Percentiles rank a stretch among this genome's conserved stretches.
phyloP scores from a whole-genome alignment of 1,140 invertebrate genomes.

The Pachyrhynchus sulphureomaculatus region DNA sequence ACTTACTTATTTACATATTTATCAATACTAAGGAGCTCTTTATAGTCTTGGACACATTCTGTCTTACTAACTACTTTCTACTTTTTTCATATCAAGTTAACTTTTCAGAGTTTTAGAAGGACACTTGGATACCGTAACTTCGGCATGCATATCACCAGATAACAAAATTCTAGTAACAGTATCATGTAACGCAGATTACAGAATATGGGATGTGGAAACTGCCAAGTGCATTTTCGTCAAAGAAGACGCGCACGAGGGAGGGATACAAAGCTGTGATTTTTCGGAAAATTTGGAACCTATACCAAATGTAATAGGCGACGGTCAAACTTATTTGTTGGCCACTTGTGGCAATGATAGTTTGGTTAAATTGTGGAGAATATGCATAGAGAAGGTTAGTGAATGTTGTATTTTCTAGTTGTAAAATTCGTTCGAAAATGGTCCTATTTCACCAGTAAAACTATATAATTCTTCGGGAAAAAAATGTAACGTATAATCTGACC shows the following conservation, averaged over 20 bases:
- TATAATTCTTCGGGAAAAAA: too few relatives aligned
- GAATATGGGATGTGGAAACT: constrained; percentile 58
- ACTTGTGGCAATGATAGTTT: constrained; percentile 72
- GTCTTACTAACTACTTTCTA: too few relatives aligned
- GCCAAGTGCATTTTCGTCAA: constrained; percentile 41
- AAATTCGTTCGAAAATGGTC: too few relatives aligned
- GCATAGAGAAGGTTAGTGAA: constrained; percentile 46
- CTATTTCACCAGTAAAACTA: too few relatives aligned
- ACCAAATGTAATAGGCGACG: constrained; percentile 40
- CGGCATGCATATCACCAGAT: constrained; percentile 66
- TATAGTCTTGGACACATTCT: too few relatives aligned
- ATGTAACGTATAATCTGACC: too few relatives aligned
- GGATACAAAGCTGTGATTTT: constrained; percentile 68
- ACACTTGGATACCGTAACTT: constrained; percentile 61
- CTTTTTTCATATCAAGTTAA: not conserved
- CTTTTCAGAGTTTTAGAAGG: constrained; percentile 54
- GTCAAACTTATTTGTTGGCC: constrained; percentile 59
- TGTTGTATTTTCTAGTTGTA: too few relatives aligned
- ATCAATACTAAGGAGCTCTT: too few relatives aligned
- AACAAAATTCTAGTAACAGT: constrained; percentile 64
- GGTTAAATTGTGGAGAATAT: constrained; percentile 70
- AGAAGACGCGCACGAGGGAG: constrained; percentile 70
- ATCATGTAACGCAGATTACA: constrained; percentile 64
- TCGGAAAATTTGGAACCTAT: constrained; percentile 54
- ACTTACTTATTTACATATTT: too few relatives aligned